Evolutionary conservation across 2,797 vertebrate genomes (phyloP).

Genomic region (Syndactyla subalaris): DNA sequence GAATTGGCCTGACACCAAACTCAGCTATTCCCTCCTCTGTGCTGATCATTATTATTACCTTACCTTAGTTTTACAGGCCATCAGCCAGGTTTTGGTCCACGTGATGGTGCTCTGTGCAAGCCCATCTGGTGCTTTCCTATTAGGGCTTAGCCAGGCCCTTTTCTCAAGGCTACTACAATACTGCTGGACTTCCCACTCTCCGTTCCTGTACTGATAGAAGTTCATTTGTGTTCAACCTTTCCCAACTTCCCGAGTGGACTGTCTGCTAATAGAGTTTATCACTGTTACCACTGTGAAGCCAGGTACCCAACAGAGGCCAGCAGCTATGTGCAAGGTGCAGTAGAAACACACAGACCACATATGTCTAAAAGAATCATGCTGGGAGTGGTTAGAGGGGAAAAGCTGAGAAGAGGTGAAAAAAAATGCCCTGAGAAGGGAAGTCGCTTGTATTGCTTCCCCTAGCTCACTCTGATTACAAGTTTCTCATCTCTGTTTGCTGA

Average conservation of each 20-base stretch:
- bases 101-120: not conserved
- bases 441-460: not conserved
- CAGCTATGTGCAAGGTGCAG: not conserved
- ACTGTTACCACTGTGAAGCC: not conserved
- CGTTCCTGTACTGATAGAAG: not conserved
- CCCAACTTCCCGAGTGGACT: not conserved
- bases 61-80: not conserved
- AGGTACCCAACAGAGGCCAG: not conserved
- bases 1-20: not conserved
- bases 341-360: not conserved
- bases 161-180: not conserved
- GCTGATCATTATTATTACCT: not conserved
- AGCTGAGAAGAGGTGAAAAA: not conserved
- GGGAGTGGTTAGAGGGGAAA: not conserved
- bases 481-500: not conserved
- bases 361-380: not conserved
- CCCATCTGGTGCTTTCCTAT: not conserved
- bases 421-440: not conserved
- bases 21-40: not conserved
- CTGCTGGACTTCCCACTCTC: not conserved
- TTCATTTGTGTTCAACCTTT: not conserved
- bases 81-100: not conserved
- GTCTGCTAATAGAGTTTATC: not conserved
- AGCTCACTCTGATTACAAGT: not conserved
- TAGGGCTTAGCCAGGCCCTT: not conserved